A percentile compares a stretch with the other conserved stretches of the same genome.
Evolutionary conservation across 2,797 vertebrate species (phyloP).

Genomic region (Pseudomugil tenellus): DNA sequence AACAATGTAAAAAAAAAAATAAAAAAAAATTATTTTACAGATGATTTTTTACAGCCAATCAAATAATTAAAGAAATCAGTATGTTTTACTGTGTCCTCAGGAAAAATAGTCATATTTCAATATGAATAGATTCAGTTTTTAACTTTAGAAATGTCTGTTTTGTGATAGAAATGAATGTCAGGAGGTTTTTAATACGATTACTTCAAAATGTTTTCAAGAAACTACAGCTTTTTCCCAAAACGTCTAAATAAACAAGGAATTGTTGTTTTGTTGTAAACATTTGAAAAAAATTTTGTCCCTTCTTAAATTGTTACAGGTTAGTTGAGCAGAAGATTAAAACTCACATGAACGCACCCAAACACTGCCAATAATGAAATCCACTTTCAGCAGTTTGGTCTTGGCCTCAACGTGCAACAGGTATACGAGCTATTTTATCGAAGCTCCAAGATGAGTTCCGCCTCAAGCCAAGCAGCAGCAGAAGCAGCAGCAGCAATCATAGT

Average conservation of each 20-base stretch:
- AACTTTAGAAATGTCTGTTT: neutral
- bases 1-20: neutral
- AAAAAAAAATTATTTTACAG: neutral
- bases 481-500: conserved; percentile 52
- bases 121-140: neutral
- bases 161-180: neutral
- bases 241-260: neutral
- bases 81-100: neutral
- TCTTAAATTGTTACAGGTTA: neutral
- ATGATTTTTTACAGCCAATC: neutral
- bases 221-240: neutral
- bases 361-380: conserved; percentile 10
- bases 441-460: conserved; percentile 33
- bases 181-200: neutral
- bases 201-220: neutral
- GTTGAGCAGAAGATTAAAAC: conserved; percentile 11
- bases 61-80: neutral
- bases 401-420: conserved; percentile 39
- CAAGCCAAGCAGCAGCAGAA: conserved; percentile 45
- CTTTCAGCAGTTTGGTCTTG: conserved; percentile 11
- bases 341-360: neutral
- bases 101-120: neutral
- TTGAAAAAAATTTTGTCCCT: neutral
- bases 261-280: neutral
- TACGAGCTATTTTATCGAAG: conserved; percentile 23